phyloP scores from a whole-genome alignment of 2,113 vertebrate genomes.

The Camelus dromedarius region DNA sequence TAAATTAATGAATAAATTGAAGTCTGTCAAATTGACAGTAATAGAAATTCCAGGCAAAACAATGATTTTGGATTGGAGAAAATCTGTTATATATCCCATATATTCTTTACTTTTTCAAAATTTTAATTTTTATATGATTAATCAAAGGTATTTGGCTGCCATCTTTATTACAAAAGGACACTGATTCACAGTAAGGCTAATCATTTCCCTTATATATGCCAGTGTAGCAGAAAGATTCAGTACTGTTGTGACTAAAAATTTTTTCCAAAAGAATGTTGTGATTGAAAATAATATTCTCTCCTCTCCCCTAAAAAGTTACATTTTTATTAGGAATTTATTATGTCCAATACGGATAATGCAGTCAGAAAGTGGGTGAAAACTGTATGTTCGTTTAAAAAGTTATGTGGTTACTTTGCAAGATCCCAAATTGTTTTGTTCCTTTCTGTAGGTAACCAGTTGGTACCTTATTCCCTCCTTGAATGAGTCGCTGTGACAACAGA shows the following conservation, averaged over 20 bases:
- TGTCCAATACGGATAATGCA: background rate
- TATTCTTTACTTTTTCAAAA: conserved; percentile 16
- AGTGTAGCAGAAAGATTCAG: background rate
- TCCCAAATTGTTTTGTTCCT: background rate
- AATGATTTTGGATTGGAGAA: conserved; percentile 10
- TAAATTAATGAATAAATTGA: conserved; percentile 33
- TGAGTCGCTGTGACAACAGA: background rate
- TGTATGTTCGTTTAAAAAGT: background rate
- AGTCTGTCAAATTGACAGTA: conserved; percentile 2
- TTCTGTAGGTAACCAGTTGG: background rate
- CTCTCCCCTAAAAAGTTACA: background rate
- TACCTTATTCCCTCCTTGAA: conserved; percentile 24
- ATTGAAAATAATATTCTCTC: background rate
- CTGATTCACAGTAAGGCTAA: conserved; percentile 8
- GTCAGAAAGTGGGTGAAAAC: conserved; percentile 27
- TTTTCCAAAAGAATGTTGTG: background rate
- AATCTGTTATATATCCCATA: background rate
- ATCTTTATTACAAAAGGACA: conserved; percentile 41
- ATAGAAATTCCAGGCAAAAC: conserved; percentile 42
- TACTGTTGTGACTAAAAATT: background rate
- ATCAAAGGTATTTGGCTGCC: background rate
- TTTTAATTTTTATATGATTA: background rate
- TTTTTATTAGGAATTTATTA: conserved; percentile 42
- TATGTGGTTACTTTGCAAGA: background rate
- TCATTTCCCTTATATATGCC: background rate